Conservation (phyloP, 2,888 invertebrate species). For the Frankliniella fusca region DNA sequence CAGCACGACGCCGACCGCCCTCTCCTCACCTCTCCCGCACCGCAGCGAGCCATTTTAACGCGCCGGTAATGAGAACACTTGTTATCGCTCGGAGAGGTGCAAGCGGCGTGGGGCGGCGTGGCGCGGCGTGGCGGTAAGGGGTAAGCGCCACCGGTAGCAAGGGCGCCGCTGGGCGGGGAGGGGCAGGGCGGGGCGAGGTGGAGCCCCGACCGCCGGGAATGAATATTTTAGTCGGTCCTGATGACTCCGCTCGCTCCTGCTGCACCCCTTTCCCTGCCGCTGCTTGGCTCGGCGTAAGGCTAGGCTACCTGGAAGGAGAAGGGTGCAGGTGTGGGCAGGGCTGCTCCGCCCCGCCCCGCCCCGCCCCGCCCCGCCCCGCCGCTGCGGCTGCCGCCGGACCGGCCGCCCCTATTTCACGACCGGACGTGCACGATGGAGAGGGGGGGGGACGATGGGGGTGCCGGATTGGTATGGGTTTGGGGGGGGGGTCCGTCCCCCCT, state of each 20-base stretch:
- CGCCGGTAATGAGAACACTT: slow-evolving; percentile 16
- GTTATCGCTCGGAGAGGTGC: background rate
- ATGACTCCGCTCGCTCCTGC: slow-evolving; percentile 13
- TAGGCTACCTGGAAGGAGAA: background rate
- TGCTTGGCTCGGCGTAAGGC: background rate
- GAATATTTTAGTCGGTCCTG: slow-evolving; percentile 19
- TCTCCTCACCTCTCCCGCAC: background rate
- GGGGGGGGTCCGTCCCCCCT: background rate
- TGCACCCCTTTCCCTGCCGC: background rate
- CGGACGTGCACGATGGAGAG: slow-evolving; percentile 1
- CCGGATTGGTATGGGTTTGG: no score
- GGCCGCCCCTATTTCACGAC: background rate
- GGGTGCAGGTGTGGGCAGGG: slow-evolving; percentile 1
- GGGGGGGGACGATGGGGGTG: background rate
- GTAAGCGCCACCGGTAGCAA: background rate
- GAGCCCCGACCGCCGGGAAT: background rate
- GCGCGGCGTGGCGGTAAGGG: background rate
- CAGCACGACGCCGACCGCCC: background rate
- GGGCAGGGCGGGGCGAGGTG: background rate
- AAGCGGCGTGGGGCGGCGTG: background rate
- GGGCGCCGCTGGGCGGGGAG: background rate
- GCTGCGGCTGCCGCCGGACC: background rate
- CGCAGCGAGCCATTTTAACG: background rate
- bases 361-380: background rate
- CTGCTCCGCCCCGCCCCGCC: background rate